phyloP scores from a whole-genome alignment of 2,797 vertebrate genomes.

The Coluber constrictor region DNA sequence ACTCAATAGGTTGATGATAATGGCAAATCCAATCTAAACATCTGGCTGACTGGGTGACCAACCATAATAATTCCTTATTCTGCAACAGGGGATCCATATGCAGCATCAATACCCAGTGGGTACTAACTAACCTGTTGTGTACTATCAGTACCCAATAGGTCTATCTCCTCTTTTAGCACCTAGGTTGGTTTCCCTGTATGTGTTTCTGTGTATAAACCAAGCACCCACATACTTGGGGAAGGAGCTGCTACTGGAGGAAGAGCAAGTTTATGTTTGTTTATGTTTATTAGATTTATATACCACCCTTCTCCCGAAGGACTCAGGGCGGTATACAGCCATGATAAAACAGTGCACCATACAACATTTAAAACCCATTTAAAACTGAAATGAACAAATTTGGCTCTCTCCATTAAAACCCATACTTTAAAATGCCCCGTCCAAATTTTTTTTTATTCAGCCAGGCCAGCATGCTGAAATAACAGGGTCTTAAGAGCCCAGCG shows the following conservation, averaged over 20 bases:
- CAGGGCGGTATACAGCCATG: no score
- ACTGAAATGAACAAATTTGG: no score
- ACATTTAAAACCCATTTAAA: no score
- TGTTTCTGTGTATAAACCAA: neutral
- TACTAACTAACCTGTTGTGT: neutral
- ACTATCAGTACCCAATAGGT: neutral
- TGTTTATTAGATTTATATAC: no score
- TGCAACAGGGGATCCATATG: neutral
- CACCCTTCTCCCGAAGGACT: no score
- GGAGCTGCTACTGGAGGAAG: neutral
- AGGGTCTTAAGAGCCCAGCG: no score
- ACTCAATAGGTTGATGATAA: neutral
- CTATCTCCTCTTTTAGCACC: neutral
- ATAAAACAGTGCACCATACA: no score
- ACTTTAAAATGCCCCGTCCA: no score
- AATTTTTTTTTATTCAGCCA: no score
- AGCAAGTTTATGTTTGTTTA: neutral
- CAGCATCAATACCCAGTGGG: neutral
- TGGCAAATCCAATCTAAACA: neutral
- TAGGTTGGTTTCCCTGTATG: neutral
- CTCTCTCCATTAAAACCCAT: no score
- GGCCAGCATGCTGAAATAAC: no score
- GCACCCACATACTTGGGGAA: neutral
- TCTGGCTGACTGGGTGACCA: neutral
- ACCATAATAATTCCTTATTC: neutral